Base-by-base conservation (phyloP, 2,888 invertebrate species). In the Phymatocera aterrima region DNA sequence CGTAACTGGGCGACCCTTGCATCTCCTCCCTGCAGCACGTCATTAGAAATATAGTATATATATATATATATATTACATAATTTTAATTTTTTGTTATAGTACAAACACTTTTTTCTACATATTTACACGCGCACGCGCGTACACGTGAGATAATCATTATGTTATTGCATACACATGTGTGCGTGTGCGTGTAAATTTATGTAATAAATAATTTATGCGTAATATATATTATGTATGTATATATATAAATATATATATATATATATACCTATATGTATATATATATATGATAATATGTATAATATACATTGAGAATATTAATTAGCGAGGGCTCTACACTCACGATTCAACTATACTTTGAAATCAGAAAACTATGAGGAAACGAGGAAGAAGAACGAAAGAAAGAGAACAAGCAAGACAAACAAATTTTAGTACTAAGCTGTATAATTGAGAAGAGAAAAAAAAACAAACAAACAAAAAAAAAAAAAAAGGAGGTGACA, bases 81-180 rank as follows among this genome's bases (percentile, higher is more conserved):
- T 87, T 87, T 88, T 87, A 87, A 81, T 87, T 88, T 84, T 84
- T 88, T 90, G n/a, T n/a, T 88, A 89, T 89, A 89, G 89, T 90
- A 89, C 89, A 90, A 90, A 89, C 40, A 48, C 31, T 31, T 70
- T 48, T 70, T 40, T 70, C 48, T 70, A 31, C 80, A 82, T 82
- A 83, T 80, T n/a, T 61, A 68, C 24, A 68, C 24, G 28, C 68
- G 43, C 46, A 12, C 28, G 46, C 15, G 31, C 34, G 51, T 51
- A 48, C 31, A 28, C 51, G 51, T 21, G 34, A 34, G 34, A n/a
- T n/a, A n/a, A n/a, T n/a, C n/a, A n/a, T n/a, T n/a, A n/a, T n/a
- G n/a, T n/a, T n/a, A n/a, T n/a, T n/a, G n/a, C n/a, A n/a, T n/a
- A n/a, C n/a, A n/a, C n/a, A n/a, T n/a, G n/a, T n/a, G n/a, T n/a